A percentile compares a stretch with the other conserved stretches of the same genome.
These are phyloP conservation scores for Trachelipus rathkii DNA, from an alignment of 1,140 invertebrate genomes.

Conservation along the genomic window DNA sequence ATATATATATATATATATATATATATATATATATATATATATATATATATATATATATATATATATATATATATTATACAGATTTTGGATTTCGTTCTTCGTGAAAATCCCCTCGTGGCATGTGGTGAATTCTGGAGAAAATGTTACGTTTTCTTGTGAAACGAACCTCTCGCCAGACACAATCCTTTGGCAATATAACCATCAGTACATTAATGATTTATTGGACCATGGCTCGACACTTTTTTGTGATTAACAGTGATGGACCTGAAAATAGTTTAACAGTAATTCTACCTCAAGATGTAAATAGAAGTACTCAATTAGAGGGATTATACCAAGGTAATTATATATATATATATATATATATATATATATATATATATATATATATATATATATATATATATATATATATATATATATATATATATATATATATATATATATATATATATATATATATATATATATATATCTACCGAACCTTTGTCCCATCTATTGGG, in stretches of 20 bases:
- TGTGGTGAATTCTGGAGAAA: background rate
- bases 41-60: slow-evolving; percentile 4
- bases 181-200: background rate
- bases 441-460: background rate
- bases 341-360: background rate
- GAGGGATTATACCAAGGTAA: background rate
- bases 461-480: background rate
- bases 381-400: background rate
- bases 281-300: background rate
- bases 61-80: background rate
- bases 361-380: background rate
- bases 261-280: background rate
- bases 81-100: slow-evolving; percentile 7
- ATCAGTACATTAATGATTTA: background rate
- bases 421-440: background rate
- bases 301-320: background rate
- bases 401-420: background rate
- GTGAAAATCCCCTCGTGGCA: background rate
- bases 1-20: background rate
- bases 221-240: background rate
- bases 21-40: background rate
- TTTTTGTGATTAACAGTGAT: background rate
- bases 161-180: background rate
- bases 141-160: background rate
- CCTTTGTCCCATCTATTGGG: background rate